These are phyloP conservation scores for Ectobius pallidus DNA, from an alignment of 2,888 invertebrate species.

Conservation along the genomic window DNA sequence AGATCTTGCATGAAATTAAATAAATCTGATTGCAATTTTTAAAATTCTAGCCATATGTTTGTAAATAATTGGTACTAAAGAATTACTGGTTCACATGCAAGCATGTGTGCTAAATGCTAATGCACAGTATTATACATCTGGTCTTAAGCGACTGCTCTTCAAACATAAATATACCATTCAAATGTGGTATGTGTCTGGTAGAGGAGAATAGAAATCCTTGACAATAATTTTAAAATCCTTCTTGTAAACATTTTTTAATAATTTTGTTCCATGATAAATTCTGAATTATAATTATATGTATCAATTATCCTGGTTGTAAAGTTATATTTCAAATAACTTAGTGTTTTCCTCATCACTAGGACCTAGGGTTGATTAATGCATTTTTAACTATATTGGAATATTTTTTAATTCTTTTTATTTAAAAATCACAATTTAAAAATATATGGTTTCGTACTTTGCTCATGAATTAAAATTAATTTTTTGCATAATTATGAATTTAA, in stretches of 20 bases:
- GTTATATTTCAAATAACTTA: too few species aligned
- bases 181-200: background rate
- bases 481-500: too few species aligned
- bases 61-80: background rate
- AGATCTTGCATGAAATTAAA: background rate
- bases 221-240: background rate
- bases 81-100: background rate
- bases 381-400: too few species aligned
- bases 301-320: background rate
- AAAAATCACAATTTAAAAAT: too few species aligned
- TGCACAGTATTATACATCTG: background rate
- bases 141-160: too few species aligned
- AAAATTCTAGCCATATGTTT: background rate
- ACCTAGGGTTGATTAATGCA: too few species aligned
- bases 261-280: background rate
- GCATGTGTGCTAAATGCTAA: background rate
- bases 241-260: background rate
- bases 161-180: too few species aligned
- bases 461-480: too few species aligned
- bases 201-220: background rate
- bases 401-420: too few species aligned
- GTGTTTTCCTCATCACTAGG: too few species aligned
- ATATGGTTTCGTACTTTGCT: too few species aligned
- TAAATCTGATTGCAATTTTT: background rate
- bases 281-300: background rate